phyloP scores from a whole-genome alignment of 1,140 invertebrate genomes.

The Monomorium pharaonis region DNA sequence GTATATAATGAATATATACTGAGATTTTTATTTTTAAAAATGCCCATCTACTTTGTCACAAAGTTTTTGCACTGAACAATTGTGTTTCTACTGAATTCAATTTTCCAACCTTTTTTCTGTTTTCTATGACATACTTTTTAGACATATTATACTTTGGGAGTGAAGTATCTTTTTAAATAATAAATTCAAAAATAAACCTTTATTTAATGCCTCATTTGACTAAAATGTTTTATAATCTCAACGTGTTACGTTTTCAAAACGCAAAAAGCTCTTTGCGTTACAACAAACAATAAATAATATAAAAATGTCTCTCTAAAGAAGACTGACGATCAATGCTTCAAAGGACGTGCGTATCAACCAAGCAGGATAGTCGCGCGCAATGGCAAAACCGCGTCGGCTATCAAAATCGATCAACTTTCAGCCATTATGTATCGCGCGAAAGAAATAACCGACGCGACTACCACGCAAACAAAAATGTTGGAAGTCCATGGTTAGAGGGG shows the following conservation, averaged over 20 bases:
- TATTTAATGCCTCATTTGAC: too few species aligned
- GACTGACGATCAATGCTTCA: not conserved
- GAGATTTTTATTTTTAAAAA: too few species aligned
- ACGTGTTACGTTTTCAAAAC: not conserved
- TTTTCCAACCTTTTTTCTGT: too few species aligned
- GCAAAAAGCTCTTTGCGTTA: too few species aligned
- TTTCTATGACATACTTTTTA: too few species aligned
- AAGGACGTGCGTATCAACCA: not conserved
- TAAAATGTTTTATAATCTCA: not conserved
- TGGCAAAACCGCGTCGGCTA: slow-evolving; percentile 19
- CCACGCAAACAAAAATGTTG: slow-evolving; percentile 47
- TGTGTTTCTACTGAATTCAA: too few species aligned
- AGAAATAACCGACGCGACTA: slow-evolving; percentile 50
- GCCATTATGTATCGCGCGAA: not conserved
- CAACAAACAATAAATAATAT: not conserved
- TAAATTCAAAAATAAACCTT: too few species aligned
- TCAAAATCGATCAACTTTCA: slow-evolving; percentile 31
- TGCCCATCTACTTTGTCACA: too few species aligned
- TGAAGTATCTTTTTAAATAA: too few species aligned
- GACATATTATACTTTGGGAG: too few species aligned
- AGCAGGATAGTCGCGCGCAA: not conserved
- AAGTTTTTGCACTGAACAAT: too few species aligned
- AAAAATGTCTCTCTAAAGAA: not conserved
- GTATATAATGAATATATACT: too few species aligned
- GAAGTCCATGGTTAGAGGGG: not conserved